Evolutionary conservation across 2,113 vertebrate genomes (phyloP).

Genomic region (Brachirus orientalis): DNA sequence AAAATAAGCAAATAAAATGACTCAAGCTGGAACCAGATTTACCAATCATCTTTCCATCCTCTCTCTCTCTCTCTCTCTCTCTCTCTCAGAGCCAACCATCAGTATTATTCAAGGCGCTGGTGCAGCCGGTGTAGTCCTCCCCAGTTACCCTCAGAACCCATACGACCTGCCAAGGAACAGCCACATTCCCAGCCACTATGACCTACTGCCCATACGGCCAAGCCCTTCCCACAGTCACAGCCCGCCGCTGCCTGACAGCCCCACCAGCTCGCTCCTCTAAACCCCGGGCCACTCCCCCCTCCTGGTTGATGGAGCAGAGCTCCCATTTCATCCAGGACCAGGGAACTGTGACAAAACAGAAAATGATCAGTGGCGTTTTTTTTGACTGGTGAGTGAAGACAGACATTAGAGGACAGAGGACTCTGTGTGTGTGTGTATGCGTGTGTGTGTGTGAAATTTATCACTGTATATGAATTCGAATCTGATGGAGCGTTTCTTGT

Average conservation of each 20-base stretch:
- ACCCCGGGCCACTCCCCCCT: neutral
- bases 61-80: neutral
- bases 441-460: conserved; percentile 19
- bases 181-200: conserved; percentile 92
- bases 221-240: conserved; percentile 85
- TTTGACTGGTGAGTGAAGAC: neutral
- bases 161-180: conserved; percentile 94
- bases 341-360: conserved; percentile 6
- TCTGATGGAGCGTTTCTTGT: neutral
- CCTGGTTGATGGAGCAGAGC: conserved; percentile 6
- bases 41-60: conserved; percentile 16
- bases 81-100: conserved; percentile 88
- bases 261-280: conserved; percentile 77
- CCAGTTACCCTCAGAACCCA: conserved; percentile 87
- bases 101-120: conserved; percentile 84
- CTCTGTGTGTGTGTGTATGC: conserved; percentile 2
- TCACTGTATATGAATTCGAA: conserved; percentile 30
- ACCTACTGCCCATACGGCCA: conserved; percentile 89
- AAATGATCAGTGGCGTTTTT: neutral
- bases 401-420: conserved; percentile 10
- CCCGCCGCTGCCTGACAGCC: conserved; percentile 83
- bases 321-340: neutral
- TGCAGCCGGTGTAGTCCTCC: conserved; percentile 59
- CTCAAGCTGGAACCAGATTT: too few relatives aligned
- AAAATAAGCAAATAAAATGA: too few relatives aligned